phyloP scores from a whole-genome alignment of 2,113 vertebrate species.

The Cichladusa arquata region DNA sequence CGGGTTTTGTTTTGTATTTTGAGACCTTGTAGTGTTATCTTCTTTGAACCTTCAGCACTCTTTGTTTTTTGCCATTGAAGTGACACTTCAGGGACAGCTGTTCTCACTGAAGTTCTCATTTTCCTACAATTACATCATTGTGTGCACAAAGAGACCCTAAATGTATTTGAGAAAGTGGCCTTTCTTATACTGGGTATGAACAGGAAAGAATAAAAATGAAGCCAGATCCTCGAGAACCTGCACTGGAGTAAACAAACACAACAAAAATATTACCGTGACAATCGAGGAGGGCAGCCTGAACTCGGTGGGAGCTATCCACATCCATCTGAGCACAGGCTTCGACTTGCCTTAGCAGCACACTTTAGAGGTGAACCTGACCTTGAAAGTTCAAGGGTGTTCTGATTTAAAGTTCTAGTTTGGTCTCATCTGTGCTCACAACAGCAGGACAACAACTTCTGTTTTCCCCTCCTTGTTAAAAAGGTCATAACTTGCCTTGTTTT shows the following conservation, averaged over 20 bases:
- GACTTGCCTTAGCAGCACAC: slow-evolving; percentile 25
- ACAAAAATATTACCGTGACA: slow-evolving; percentile 49
- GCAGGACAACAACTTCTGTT: slow-evolving; percentile 36
- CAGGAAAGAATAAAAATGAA: slow-evolving; percentile 15
- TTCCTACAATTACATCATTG: not conserved
- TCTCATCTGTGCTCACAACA: not conserved
- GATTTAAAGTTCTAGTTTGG: slow-evolving; percentile 23
- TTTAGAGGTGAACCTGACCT: slow-evolving; percentile 37
- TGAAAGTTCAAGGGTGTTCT: slow-evolving; percentile 48
- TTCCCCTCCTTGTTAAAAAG: not conserved
- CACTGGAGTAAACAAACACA: slow-evolving; percentile 21
- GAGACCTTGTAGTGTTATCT: not conserved
- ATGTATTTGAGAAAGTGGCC: not conserved
- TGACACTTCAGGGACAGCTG: slow-evolving; percentile 1
- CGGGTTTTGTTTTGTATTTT: not conserved
- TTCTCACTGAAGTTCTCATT: not conserved
- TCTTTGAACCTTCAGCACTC: not conserved
- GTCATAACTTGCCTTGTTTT: not conserved
- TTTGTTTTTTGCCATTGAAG: not conserved
- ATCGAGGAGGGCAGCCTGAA: slow-evolving; percentile 19
- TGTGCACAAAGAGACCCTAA: not conserved
- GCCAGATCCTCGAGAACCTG: slow-evolving; percentile 24
- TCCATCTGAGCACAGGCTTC: slow-evolving; percentile 52
- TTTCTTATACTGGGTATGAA: not conserved
- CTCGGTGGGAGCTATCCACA: slow-evolving; percentile 53